Evolutionary conservation across 2,113 vertebrate species (phyloP).

Genomic region (Eulacestoma nigropectus): DNA sequence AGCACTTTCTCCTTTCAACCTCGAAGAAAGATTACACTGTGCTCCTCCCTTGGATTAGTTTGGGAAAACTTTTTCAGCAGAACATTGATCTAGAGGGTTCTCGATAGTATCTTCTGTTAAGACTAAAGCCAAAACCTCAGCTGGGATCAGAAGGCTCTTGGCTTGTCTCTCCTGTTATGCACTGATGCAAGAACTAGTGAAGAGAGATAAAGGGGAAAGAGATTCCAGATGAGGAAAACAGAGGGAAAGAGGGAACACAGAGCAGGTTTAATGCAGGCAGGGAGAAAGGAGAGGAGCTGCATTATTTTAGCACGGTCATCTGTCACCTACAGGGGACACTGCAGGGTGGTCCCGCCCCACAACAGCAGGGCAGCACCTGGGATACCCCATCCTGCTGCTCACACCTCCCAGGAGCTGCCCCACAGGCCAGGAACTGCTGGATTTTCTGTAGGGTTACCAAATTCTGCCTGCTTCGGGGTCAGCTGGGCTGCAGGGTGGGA

Average conservation of each 20-base stretch:
- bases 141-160: background rate
- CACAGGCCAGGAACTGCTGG: background rate
- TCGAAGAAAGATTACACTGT: background rate
- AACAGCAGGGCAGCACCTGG: background rate
- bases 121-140: background rate
- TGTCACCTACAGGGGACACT: background rate
- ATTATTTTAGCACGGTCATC: background rate
- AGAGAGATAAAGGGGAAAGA: background rate
- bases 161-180: background rate
- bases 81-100: background rate
- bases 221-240: background rate
- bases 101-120: background rate
- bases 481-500: background rate
- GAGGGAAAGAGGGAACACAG: background rate
- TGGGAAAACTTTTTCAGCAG: background rate
- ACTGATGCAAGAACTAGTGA: background rate
- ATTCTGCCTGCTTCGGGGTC: accelerated
- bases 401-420: background rate
- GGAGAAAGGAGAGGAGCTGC: background rate
- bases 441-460: background rate
- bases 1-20: conserved; percentile 22
- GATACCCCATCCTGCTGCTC: background rate
- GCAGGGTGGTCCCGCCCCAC: background rate
- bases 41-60: background rate
- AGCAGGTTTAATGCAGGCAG: background rate